Evolutionary conservation across 2,888 invertebrate genomes (phyloP), one percentile per base, ranked within the genome.

Genomic region (Linyphia triangularis): DNA sequence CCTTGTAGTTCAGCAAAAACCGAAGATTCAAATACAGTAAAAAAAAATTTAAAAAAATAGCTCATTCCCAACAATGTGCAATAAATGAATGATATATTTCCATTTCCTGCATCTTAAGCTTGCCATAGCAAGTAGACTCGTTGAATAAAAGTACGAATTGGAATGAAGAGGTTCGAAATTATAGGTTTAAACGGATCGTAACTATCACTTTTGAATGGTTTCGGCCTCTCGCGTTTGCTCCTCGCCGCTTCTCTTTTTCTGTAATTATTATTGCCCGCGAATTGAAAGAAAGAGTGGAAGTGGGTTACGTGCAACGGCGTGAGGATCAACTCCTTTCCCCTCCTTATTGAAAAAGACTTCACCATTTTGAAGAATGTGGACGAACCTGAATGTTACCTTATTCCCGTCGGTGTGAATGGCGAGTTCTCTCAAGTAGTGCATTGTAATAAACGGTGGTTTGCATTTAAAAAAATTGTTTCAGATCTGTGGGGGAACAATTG

Each of bases 241-340:
- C 72, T 13, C 19, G 28, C 57, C 51, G 40, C 69, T 40, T 40
- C 10, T 72, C 33, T 37, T 37, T 69, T 28, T 26, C 28, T 28
- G n/a, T n/a, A 24, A 10, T 77, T 63, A 77, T 77, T 63, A 40
- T 40, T 26, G 61, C 43, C 40, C 37, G 51, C 28, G 59, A 19
- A 28, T 22, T 33, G 28, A n/a, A 33, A 57, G 33, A 40, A 75
- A 51, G 26, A 30, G 57, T 73, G 30, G 43, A 81, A 81, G 33
- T 69, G 26, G 69, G 81, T 81, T 69, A 81, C 81, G 81, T 81
- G 57, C 37, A 30, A 13, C 59, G 59, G 30, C 75, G 75, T 75
- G 75, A 67, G 67, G n/a, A 19, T 7, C n/a, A 19, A 63, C 63
- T 77, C 63, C 61, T 77, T 61, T 59, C 19, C 26, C 24, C 43